These are phyloP conservation scores for Mamestra configurata DNA, from an alignment of 1,140 invertebrate genomes.

Conservation along the genomic window DNA sequence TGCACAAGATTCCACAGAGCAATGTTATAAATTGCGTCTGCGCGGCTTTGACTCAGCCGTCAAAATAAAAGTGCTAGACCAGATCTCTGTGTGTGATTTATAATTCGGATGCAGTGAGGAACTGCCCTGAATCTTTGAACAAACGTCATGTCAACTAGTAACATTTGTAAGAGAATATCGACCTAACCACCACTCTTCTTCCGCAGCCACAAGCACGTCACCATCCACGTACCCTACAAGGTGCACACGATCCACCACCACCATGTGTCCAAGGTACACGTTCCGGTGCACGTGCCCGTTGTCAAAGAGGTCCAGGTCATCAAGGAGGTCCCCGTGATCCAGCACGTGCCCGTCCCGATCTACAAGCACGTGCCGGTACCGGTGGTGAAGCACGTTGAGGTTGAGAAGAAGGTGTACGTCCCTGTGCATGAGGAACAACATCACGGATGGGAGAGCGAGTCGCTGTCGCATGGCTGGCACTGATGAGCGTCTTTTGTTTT, in stretches of 20 bases:
- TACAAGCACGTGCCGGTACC: slow-evolving; percentile 78
- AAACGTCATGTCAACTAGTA: too few species aligned
- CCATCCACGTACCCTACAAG: slow-evolving; percentile 90
- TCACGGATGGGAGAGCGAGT: slow-evolving; percentile 84
- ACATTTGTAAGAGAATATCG: too few species aligned
- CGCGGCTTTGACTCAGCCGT: too few species aligned
- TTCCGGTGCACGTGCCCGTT: slow-evolving; percentile 87
- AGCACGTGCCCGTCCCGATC: slow-evolving; percentile 78
- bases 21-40: too few species aligned
- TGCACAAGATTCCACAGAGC: too few species aligned
- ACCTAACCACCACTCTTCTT: slow-evolving; percentile 52
- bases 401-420: slow-evolving; percentile 82
- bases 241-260: slow-evolving; percentile 90
- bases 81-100: too few species aligned
- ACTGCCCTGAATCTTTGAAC: too few species aligned
- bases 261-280: slow-evolving; percentile 88
- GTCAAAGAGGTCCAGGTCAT: slow-evolving; percentile 80
- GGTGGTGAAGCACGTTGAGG: slow-evolving; percentile 81
- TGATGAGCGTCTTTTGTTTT: slow-evolving; percentile 66
- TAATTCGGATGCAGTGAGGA: too few species aligned
- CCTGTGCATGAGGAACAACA: slow-evolving; percentile 72
- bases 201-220: slow-evolving; percentile 87
- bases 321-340: slow-evolving; percentile 79
- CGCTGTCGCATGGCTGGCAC: slow-evolving; percentile 85
- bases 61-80: too few species aligned